phyloP scores from a whole-genome alignment of 2,797 vertebrate genomes.

The Malacoctenus gilli region DNA sequence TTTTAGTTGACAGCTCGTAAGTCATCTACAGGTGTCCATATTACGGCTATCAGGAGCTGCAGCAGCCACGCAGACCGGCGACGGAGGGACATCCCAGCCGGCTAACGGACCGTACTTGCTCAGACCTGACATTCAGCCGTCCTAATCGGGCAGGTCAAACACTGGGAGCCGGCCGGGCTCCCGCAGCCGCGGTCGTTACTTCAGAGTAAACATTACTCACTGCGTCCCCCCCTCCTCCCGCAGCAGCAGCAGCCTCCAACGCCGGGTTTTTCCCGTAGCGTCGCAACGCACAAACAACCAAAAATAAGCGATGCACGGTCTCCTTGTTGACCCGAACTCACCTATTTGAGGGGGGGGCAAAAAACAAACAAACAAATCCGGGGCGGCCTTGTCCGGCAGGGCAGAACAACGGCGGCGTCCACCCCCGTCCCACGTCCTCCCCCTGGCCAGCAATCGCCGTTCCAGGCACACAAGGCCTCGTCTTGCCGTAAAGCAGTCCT shows the following conservation, averaged over 20 bases:
- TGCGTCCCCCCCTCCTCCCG: conserved; percentile 56
- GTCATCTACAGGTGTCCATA: conserved; percentile 31
- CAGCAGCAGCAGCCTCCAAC: conserved; percentile 27
- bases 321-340: conserved; percentile 42
- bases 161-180: not conserved
- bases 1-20: not conserved
- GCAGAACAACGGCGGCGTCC: conserved; percentile 42
- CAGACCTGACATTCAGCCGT: conserved; percentile 31
- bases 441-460: conserved; percentile 39
- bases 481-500: conserved; percentile 65
- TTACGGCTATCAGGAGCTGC: not conserved
- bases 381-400: conserved; percentile 44
- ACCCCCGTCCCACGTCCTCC: too few relatives aligned
- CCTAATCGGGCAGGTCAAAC: conserved; percentile 35
- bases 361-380: too few relatives aligned
- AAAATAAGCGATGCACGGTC: conserved; percentile 4
- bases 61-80: not conserved
- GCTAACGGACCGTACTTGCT: not conserved
- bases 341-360: conserved; percentile 34
- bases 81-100: not conserved
- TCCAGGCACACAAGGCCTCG: conserved; percentile 57
- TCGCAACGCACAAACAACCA: conserved; percentile 35
- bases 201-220: conserved; percentile 63
- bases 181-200: conserved; percentile 28
- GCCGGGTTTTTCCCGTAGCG: conserved; percentile 26